phyloP scores from a whole-genome alignment of 2,888 invertebrate species.

The Lepidochitona cinerea region DNA sequence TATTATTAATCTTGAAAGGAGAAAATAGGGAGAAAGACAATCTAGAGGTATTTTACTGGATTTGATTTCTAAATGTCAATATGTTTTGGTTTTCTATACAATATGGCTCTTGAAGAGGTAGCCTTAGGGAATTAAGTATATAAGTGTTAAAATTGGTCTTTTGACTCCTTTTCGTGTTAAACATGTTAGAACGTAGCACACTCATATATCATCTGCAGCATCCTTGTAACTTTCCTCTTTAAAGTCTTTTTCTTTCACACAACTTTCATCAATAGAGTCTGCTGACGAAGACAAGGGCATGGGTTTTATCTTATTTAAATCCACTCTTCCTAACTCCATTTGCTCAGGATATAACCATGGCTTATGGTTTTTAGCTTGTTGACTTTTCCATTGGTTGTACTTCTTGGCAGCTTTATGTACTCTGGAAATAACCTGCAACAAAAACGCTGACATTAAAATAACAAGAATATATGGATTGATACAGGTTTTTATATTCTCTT shows the following conservation, averaged over 20 bases:
- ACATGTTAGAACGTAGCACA: too few relatives aligned
- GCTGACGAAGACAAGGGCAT: constrained; percentile 41
- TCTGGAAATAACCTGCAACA: constrained; percentile 79
- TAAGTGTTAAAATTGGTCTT: too few relatives aligned
- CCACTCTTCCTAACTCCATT: constrained; percentile 81
- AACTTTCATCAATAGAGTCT: constrained; percentile 53
- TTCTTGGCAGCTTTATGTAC: constrained; percentile 86
- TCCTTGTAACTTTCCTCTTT: constrained; percentile 37
- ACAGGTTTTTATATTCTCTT: too few relatives aligned
- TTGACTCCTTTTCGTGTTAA: too few relatives aligned
- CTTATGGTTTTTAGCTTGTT: constrained; percentile 82
- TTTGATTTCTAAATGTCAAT: too few relatives aligned
- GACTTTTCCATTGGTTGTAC: constrained; percentile 87
- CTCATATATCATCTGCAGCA: constrained; percentile 5
- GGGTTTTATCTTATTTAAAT: constrained; percentile 75
- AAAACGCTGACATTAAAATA: background rate
- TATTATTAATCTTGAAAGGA: too few relatives aligned
- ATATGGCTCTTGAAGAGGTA: too few relatives aligned
- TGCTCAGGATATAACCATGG: constrained; percentile 93
- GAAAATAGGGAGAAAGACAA: too few relatives aligned
- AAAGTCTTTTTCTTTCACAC: constrained; percentile 46
- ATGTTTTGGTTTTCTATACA: too few relatives aligned
- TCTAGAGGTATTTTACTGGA: too few relatives aligned
- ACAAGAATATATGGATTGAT: too few relatives aligned
- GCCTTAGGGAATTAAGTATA: too few relatives aligned